Conservation (phyloP, 2,113 vertebrate genomes). For the Labeo catla region DNA sequence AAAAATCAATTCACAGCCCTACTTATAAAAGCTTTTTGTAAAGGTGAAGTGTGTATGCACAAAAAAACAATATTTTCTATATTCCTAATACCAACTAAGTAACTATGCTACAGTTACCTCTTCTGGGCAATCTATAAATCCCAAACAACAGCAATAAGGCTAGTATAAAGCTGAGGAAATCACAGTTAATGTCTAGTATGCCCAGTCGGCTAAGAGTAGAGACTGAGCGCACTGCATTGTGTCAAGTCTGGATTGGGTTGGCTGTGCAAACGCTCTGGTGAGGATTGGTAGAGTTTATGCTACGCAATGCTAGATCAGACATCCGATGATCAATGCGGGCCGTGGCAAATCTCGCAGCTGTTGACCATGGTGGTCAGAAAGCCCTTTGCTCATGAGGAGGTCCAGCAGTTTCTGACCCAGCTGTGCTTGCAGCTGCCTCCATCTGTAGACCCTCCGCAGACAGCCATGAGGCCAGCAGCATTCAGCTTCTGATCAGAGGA, state of each 20-base stretch:
- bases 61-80: neutral
- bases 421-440: conserved; percentile 75
- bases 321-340: conserved; percentile 41
- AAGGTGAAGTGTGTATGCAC: neutral
- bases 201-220: conserved; percentile 9
- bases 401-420: conserved; percentile 70
- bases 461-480: conserved; percentile 55
- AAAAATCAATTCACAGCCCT: neutral
- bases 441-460: conserved; percentile 70
- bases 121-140: neutral
- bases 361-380: conserved; percentile 57
- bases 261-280: conserved; percentile 19
- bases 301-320: conserved; percentile 41
- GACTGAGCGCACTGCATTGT: neutral
- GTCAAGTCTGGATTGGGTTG: neutral
- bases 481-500: conserved; percentile 54
- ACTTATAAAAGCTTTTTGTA: neutral
- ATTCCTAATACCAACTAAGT: neutral
- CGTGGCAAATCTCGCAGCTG: conserved; percentile 72
- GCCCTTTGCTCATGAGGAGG: conserved; percentile 64
- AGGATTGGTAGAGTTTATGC: conserved; percentile 37
- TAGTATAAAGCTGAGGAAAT: conserved; percentile 14
- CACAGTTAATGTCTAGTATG: neutral
- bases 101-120: neutral
- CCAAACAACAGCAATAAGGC: neutral